phyloP scores from a whole-genome alignment of 1,140 invertebrate genomes.

The Bombus sylvicola region DNA sequence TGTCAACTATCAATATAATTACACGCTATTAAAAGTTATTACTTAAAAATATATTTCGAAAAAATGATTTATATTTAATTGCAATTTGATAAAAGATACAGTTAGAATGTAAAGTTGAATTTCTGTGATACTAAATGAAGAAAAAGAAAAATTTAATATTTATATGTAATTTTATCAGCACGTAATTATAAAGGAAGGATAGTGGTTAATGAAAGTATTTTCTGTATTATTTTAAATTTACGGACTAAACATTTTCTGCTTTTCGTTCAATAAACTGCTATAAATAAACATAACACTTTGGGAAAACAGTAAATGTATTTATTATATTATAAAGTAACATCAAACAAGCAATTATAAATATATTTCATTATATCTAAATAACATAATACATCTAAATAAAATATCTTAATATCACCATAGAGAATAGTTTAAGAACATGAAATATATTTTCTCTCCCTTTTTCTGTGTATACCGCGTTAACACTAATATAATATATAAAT shows the following conservation, averaged over 20 bases:
- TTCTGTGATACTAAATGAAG: constrained; percentile 65
- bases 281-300: constrained; percentile 38
- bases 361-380: constrained; percentile 31
- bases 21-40: background rate
- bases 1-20: background rate
- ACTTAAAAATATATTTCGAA: background rate
- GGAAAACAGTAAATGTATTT: constrained; percentile 56
- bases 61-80: background rate
- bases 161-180: background rate
- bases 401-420: constrained; percentile 26
- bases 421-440: constrained; percentile 20
- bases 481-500: constrained; percentile 11
- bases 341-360: constrained; percentile 57
- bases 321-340: constrained; percentile 44
- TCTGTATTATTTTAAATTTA: constrained; percentile 19
- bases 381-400: constrained; percentile 29
- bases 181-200: background rate
- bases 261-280: constrained; percentile 7
- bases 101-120: background rate
- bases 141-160: constrained; percentile 29
- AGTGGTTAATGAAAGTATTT: constrained; percentile 17
- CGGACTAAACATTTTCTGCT: background rate
- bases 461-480: constrained; percentile 14
- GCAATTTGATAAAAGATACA: constrained; percentile 16
- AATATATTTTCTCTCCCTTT: constrained; percentile 9